Percentiles rank a stretch among this genome's conserved stretches.
Evolutionary conservation across 2,797 vertebrate species (phyloP).

Genomic region (Sebastes vulpes): DNA sequence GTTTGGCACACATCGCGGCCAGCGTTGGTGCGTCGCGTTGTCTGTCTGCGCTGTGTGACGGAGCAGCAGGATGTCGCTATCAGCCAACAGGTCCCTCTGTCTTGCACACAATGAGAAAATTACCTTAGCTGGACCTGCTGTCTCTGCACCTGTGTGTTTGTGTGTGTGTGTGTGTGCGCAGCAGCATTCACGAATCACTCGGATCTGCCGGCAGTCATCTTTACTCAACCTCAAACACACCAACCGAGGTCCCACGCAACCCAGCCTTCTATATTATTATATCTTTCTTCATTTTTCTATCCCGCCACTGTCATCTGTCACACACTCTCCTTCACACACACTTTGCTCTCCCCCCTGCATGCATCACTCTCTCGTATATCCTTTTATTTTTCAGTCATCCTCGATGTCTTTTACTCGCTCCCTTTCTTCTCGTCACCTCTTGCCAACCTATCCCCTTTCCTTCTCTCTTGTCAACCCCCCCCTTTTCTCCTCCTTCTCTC

Average conservation of each 20-base stretch:
- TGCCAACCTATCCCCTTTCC: conserved; percentile 57
- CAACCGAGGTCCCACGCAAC: neutral
- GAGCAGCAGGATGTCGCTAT: conserved; percentile 45
- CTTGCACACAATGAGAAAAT: conserved; percentile 26
- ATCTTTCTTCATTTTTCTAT: conserved; percentile 21
- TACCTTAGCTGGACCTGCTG: conserved; percentile 44
- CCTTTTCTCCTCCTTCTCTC: conserved; percentile 69
- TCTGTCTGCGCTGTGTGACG: conserved; percentile 36
- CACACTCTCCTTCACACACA: neutral
- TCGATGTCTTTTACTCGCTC: conserved; percentile 39
- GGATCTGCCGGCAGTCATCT: conserved; percentile 43
- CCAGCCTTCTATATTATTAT: conserved; percentile 11
- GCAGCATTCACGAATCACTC: conserved; percentile 17
- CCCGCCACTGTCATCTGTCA: neutral
- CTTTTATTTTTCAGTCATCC: conserved; percentile 39
- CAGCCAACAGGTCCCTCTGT: conserved; percentile 62
- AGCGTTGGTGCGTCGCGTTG: conserved; percentile 43
- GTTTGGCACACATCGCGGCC: conserved; percentile 60
- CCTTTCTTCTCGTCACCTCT: conserved; percentile 66
- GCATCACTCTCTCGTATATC: conserved; percentile 23
- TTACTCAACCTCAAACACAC: conserved; percentile 42
- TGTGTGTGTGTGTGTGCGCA: neutral
- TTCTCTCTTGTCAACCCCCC: conserved; percentile 45
- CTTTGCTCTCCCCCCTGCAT: neutral
- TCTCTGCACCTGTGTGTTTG: conserved; percentile 37